Percentiles rank a stretch among this genome's conserved stretches.
Conservation (phyloP, 1,140 invertebrate genomes). For the Homalodisca vitripennis region DNA sequence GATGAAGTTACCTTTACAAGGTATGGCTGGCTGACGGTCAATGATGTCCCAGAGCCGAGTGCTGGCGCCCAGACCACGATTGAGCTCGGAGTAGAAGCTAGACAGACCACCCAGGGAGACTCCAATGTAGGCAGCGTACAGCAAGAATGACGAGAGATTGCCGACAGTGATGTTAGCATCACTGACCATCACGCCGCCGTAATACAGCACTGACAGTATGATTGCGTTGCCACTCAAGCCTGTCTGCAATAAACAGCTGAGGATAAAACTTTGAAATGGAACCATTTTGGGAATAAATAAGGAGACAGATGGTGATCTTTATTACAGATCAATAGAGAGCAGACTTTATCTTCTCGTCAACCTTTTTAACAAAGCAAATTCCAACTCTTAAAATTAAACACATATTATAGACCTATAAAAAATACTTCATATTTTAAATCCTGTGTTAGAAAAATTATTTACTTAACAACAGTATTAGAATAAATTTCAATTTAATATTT, state of each 20-base stretch:
- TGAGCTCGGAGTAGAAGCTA: slow-evolving; percentile 90
- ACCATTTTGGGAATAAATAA: no score
- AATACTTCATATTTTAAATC: no score
- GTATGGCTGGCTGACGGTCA: slow-evolving; percentile 75
- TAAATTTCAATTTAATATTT: no score
- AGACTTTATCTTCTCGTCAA: no score
- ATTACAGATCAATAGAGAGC: no score
- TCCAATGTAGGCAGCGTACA: slow-evolving; percentile 92
- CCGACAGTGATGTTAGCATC: slow-evolving; percentile 83
- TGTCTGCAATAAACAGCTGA: slow-evolving; percentile 60
- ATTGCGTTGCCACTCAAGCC: slow-evolving; percentile 92
- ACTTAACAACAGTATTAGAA: no score
- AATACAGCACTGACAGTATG: slow-evolving; percentile 90
- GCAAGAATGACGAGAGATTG: slow-evolving; percentile 83
- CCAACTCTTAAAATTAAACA: no score
- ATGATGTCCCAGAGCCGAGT: slow-evolving; percentile 86
- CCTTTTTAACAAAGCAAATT: no score
- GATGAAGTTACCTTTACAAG: slow-evolving; percentile 55
- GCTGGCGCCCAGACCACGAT: slow-evolving; percentile 90
- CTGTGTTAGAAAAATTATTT: no score
- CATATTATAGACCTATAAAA: no score
- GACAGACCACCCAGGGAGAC: slow-evolving; percentile 84
- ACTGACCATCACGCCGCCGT: slow-evolving; percentile 86
- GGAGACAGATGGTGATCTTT: no score
- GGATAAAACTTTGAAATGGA: no score